Conservation (phyloP, 2,113 vertebrate genomes). For the Notarius lentiginosus region DNA sequence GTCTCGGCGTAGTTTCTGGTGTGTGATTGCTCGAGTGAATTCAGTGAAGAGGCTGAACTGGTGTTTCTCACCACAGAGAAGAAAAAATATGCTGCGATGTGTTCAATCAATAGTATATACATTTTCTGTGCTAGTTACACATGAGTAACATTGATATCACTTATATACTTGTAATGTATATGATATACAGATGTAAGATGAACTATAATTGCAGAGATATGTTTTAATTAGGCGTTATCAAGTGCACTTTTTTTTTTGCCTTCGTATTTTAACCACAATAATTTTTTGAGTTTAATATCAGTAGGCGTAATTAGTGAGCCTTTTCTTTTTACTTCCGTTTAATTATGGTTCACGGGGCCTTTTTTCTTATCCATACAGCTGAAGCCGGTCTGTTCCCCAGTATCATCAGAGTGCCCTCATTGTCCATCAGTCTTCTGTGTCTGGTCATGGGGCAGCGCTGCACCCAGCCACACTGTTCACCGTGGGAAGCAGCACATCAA, state of each 20-base stretch:
- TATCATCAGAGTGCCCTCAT: slow-evolving; percentile 16
- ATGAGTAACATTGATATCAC: not conserved
- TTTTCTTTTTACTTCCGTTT: not conserved
- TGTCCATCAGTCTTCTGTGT: slow-evolving; percentile 39
- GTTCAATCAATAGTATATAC: not conserved
- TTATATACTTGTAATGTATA: not conserved
- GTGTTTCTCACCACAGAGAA: not conserved
- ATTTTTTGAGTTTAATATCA: not conserved
- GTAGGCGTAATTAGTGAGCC: not conserved
- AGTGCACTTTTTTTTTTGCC: not conserved
- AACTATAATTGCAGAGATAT: not conserved
- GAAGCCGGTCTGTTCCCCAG: not conserved
- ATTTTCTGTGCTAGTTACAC: not conserved
- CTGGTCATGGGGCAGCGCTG: slow-evolving; percentile 54
- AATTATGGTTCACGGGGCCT: not conserved
- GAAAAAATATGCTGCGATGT: not conserved
- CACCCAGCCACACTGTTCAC: slow-evolving; percentile 61
- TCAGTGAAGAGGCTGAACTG: not conserved
- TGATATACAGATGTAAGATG: not conserved
- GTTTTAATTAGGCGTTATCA: not conserved
- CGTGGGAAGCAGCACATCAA: slow-evolving; percentile 74
- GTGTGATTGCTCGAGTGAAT: not conserved
- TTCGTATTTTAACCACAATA: not conserved
- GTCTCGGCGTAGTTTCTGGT: not conserved
- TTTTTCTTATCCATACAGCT: not conserved